phyloP scores from a whole-genome alignment of 2,888 invertebrate species.

The Imbricaverruca yamaguchii region DNA sequence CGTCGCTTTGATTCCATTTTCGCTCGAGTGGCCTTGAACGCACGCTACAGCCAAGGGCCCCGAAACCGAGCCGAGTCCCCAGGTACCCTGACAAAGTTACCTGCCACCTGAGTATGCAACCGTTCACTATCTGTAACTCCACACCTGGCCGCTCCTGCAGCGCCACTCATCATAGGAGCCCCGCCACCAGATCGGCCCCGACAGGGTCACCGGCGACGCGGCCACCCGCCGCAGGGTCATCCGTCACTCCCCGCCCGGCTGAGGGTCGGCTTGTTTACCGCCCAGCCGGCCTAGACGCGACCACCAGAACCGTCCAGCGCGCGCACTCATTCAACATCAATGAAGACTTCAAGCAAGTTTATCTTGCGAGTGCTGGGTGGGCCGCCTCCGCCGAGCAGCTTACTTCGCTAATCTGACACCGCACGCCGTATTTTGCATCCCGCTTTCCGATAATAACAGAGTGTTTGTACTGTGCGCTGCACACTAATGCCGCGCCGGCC shows the following conservation, averaged over 20 bases:
- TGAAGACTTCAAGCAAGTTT: slow-evolving; percentile 15
- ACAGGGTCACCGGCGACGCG: too few species aligned
- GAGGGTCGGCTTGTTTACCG: neutral
- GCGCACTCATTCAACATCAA: slow-evolving; percentile 2
- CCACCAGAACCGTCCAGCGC: neutral
- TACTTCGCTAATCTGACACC: neutral
- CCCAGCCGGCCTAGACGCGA: neutral
- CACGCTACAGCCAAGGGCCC: too few species aligned
- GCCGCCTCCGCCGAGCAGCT: neutral
- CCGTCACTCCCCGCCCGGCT: too few species aligned
- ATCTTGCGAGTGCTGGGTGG: slow-evolving; percentile 11
- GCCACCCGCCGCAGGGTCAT: neutral
- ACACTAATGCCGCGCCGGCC: neutral
- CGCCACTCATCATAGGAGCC: too few species aligned
- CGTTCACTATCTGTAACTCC: too few species aligned
- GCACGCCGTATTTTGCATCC: neutral
- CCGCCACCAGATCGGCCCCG: too few species aligned
- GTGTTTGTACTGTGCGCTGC: neutral
- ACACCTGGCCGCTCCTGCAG: too few species aligned
- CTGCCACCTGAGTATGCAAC: too few species aligned
- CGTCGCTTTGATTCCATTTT: too few species aligned
- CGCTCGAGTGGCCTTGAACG: too few species aligned
- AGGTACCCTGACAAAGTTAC: too few species aligned
- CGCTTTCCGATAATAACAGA: slow-evolving; percentile 5
- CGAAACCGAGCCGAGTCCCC: too few species aligned